These are phyloP conservation scores for Rosalia funebris DNA, from an alignment of 2,888 invertebrate species.

Conservation along the genomic window DNA sequence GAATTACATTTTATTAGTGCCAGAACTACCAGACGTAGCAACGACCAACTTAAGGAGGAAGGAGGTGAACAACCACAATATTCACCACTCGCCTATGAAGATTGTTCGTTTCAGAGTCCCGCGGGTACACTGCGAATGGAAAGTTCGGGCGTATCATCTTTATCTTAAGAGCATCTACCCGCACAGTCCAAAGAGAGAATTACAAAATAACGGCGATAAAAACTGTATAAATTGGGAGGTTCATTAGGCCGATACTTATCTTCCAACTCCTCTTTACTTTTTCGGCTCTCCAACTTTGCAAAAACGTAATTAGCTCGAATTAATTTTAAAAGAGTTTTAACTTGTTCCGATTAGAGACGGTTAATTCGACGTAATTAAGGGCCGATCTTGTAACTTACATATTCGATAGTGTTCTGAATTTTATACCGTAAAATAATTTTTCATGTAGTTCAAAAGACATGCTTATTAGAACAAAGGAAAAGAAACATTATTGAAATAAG, in stretches of 20 bases:
- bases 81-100: slow-evolving; percentile 6
- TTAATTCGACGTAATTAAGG: background rate
- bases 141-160: slow-evolving; percentile 21
- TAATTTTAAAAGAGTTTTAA: slow-evolving; percentile 15
- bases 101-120: slow-evolving; percentile 1
- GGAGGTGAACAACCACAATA: background rate
- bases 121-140: slow-evolving; percentile 10
- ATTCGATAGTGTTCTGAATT: background rate
- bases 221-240: slow-evolving; percentile 30
- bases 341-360: slow-evolving; percentile 4
- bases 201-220: slow-evolving; percentile 31
- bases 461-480: no score
- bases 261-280: slow-evolving; percentile 7
- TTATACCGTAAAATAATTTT: no score
- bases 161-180: slow-evolving; percentile 23
- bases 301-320: slow-evolving; percentile 19
- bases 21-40: background rate
- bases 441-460: no score
- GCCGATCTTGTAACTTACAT: background rate
- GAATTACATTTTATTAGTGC: background rate
- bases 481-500: no score
- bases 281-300: slow-evolving; percentile 2
- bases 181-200: slow-evolving; percentile 13
- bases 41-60: background rate
- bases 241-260: slow-evolving; percentile 34